Evolutionary conservation across 2,797 vertebrate species (phyloP), one percentile per base, ranked within the genome.

Genomic region (Steatocranus sp.): DNA sequence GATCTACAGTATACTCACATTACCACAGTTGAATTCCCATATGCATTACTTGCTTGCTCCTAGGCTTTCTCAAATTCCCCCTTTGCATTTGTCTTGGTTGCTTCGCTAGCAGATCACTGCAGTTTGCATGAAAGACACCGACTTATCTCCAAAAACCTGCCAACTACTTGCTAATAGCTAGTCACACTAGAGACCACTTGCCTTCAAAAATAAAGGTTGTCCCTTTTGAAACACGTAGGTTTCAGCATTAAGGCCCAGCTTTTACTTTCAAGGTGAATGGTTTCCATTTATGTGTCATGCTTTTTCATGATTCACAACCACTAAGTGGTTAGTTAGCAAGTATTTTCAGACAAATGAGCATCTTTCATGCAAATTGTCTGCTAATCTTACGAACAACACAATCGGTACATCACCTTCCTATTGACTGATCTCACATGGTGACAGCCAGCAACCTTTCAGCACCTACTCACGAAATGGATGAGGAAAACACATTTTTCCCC

Each of bases 391-490:
- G 0, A 68, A 25, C 2, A 17, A 68, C 20, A 2, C 36, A 43
- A 68, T 43, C 36, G 8, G 38, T 17, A 41, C 63, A 68, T 15
- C 63, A 0, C 38, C 12, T 15, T 41, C 36, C 32, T 25, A 10
- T 10, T 68, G 63, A 68, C 63, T 68, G 36, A 68, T 68, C 23
- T 1, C 38, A 68, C 38, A 4, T 20, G n/a, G 63, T 25, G 15
- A 70, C 38, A 46, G 38, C 14, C 63, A 68, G 20, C 63, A 68
- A 68, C 56, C 23, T 23, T 27, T 25, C 38, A 27, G 9, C 66
- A 43, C 14, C 63, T 36, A 68, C 2, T 68, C 20, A 27, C 14
- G 15, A 70, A 27, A 25, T 27, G 4, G 0, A 27, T 2, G 0
- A 46, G 23, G 6, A 11, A 17, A 25, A 46, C 12, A 66, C 36